A percentile compares a stretch with the other conserved stretches of the same genome.
Evolutionary conservation across 2,888 invertebrate species (phyloP).

Genomic region (Coecobrya sp.): DNA sequence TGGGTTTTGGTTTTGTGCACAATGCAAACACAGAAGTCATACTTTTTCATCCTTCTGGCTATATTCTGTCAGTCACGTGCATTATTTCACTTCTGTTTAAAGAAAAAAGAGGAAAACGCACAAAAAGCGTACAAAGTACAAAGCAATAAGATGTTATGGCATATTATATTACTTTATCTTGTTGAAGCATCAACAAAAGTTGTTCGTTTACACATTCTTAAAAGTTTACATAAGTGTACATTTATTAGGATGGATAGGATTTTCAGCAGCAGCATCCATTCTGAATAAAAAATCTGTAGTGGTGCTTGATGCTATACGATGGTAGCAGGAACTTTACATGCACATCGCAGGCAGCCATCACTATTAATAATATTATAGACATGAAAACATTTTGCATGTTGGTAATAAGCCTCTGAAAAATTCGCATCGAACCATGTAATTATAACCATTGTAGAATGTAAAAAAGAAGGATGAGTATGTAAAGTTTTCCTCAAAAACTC

Average conservation of each 20-base stretch:
- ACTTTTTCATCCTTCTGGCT: constrained; percentile 45
- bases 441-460: constrained; percentile 67
- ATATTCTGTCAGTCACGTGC: constrained; percentile 68
- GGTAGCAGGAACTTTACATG: constrained; percentile 47
- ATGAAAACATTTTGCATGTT: constrained; percentile 73
- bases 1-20: constrained; percentile 3
- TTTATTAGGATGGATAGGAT: constrained; percentile 3
- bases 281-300: constrained; percentile 27
- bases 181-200: constrained; percentile 52
- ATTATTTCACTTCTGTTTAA: constrained; percentile 10
- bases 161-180: constrained; percentile 33
- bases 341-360: constrained; percentile 49
- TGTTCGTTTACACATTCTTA: constrained; percentile 76
- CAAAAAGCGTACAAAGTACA: background rate
- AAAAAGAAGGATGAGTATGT: constrained; percentile 47
- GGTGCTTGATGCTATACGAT: background rate
- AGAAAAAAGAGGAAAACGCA: constrained; percentile 2
- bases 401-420: constrained; percentile 74
- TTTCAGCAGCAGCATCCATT: background rate
- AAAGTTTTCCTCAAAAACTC: constrained; percentile 32
- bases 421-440: constrained; percentile 80
- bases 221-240: constrained; percentile 56
- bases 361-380: constrained; percentile 62
- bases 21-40: constrained; percentile 20
- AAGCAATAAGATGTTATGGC: constrained; percentile 12